Percentiles rank a stretch among this genome's conserved stretches.
These are phyloP conservation scores for Pristionchus japonicus DNA, from an alignment of 2,888 invertebrate genomes.

Conservation along the genomic window DNA sequence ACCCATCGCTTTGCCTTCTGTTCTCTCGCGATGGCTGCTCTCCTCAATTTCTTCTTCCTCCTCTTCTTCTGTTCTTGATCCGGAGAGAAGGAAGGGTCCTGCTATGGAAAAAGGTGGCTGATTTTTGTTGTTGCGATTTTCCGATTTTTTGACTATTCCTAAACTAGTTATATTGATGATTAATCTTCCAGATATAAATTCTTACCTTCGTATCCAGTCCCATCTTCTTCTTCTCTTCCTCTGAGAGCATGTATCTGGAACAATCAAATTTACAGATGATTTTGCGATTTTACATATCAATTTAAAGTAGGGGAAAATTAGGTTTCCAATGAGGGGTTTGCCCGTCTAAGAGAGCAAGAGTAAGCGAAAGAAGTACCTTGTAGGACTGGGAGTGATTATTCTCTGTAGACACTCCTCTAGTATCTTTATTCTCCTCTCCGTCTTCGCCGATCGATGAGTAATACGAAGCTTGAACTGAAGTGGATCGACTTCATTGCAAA, in stretches of 20 bases:
- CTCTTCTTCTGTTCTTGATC: neutral
- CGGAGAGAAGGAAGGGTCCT: too few species aligned
- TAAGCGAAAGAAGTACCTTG: neutral
- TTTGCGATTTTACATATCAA: too few species aligned
- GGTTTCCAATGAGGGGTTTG: too few species aligned
- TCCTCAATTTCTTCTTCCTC: neutral
- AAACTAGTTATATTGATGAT: too few species aligned
- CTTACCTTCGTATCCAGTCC: neutral
- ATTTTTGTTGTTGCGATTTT: too few species aligned
- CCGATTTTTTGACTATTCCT: too few species aligned
- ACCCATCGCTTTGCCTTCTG: neutral
- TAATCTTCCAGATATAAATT: too few species aligned
- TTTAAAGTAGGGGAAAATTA: too few species aligned
- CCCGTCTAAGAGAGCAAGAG: too few species aligned
- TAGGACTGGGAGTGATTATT: neutral
- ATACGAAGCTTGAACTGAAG: neutral
- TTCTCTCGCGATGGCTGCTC: neutral
- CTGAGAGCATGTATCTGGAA: conserved; percentile 9
- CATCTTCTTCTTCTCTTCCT: conserved; percentile 9
- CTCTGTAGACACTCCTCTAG: neutral
- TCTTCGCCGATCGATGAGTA: neutral
- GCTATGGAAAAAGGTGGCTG: too few species aligned
- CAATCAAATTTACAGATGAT: too few species aligned
- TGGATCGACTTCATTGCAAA: neutral
- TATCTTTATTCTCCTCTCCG: neutral